phyloP scores from a whole-genome alignment of 2,113 vertebrate genomes.

The Seriola aureovittata region DNA sequence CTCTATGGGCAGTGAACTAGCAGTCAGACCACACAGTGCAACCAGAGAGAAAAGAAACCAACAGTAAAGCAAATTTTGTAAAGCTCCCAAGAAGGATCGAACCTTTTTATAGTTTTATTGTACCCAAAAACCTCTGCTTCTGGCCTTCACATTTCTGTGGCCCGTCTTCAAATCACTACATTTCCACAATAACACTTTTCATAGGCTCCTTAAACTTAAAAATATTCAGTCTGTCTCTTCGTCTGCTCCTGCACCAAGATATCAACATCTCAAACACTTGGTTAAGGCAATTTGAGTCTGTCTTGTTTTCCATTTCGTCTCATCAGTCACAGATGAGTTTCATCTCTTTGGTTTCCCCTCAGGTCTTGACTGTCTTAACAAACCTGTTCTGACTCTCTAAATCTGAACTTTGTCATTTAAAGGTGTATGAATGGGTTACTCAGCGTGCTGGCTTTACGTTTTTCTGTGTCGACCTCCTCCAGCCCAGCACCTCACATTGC shows the following conservation, averaged over 20 bases:
- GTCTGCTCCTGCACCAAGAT: background rate
- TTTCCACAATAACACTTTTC: background rate
- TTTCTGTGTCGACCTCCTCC: constrained; percentile 60
- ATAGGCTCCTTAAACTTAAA: background rate
- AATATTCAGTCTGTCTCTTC: no score
- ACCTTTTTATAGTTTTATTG: no score
- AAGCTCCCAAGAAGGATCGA: background rate
- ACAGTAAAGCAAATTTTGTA: background rate
- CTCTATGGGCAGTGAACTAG: background rate
- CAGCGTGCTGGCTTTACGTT: constrained; percentile 13
- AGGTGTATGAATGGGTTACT: constrained; percentile 53
- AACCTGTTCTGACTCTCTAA: background rate
- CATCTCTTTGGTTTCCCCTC: background rate
- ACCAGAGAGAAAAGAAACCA: background rate
- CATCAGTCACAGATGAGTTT: background rate
- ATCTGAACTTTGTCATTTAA: background rate
- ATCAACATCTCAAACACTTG: background rate
- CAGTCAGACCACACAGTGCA: background rate
- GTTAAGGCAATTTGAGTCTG: no score
- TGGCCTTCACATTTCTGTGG: background rate
- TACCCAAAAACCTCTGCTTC: background rate
- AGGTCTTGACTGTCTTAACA: background rate
- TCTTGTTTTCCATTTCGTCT: no score
- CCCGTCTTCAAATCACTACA: background rate
- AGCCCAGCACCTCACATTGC: constrained; percentile 72